These are phyloP conservation scores for Actenoides lindsayi DNA, from an alignment of 2,113 vertebrate genomes.

Conservation along the genomic window DNA sequence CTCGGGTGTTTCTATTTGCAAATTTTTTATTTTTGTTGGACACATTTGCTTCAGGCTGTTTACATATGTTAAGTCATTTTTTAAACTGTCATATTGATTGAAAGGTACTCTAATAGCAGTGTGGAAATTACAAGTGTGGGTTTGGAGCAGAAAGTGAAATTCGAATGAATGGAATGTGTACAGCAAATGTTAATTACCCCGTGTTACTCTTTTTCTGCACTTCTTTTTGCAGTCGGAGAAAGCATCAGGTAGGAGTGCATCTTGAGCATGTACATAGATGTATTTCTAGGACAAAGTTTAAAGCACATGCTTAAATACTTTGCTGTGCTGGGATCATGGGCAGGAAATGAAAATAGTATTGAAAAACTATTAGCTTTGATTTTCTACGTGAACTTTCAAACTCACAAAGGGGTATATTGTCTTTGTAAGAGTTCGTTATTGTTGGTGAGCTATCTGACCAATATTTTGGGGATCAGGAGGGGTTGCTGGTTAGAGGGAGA, in stretches of 20 bases:
- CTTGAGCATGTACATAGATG: background rate
- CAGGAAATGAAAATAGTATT: constrained; percentile 56
- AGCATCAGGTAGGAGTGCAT: background rate
- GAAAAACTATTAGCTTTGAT: constrained; percentile 36
- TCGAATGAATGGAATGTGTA: background rate
- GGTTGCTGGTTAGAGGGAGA: background rate
- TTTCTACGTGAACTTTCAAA: background rate
- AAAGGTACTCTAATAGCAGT: constrained; percentile 50
- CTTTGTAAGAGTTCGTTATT: background rate
- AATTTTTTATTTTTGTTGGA: constrained; percentile 60
- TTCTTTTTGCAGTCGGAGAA: background rate
- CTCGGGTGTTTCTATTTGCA: constrained; percentile 63
- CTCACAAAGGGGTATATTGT: background rate
- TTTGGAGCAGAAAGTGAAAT: constrained; percentile 31
- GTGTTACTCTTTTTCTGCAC: background rate
- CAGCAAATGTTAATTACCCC: background rate
- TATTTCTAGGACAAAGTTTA: constrained; percentile 28
- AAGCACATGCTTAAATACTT: constrained; percentile 37
- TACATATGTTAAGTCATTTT: constrained; percentile 22
- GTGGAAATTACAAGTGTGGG: background rate
- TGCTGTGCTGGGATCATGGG: background rate
- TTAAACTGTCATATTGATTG: constrained; percentile 65
- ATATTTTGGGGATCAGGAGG: background rate
- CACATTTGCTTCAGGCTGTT: constrained; percentile 70
- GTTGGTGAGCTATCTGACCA: background rate